Percentiles rank a stretch among this genome's conserved stretches.
Evolutionary conservation across 2,113 vertebrate species (phyloP).

Genomic region (Dendropsophus ebraccatus): DNA sequence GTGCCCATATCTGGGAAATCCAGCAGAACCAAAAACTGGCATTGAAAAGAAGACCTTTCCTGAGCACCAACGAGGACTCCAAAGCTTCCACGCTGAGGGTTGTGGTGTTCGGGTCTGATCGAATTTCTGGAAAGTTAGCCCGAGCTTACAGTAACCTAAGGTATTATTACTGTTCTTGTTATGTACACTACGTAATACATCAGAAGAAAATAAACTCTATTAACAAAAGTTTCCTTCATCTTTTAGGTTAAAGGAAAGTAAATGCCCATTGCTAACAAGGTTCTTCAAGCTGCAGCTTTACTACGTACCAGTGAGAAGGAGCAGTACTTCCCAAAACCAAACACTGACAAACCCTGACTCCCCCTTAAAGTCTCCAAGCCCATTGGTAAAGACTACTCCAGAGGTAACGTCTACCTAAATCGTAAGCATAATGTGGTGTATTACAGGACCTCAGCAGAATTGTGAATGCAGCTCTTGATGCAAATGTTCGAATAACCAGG

Average conservation of each 20-base stretch:
- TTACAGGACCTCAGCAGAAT: neutral
- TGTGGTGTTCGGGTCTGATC: conserved; percentile 92
- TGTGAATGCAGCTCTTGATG: neutral
- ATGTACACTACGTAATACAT: neutral
- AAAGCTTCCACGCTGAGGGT: conserved; percentile 82
- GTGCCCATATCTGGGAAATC: conserved; percentile 62
- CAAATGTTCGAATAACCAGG: neutral
- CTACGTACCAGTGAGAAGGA: conserved; percentile 87
- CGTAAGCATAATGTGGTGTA: neutral
- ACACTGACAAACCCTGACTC: conserved; percentile 56
- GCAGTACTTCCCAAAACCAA: conserved; percentile 52
- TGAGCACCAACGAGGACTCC: conserved; percentile 85
- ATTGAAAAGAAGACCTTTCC: conserved; percentile 84
- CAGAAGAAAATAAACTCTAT: neutral
- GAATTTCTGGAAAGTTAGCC: conserved; percentile 91
- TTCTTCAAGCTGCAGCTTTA: conserved; percentile 92
- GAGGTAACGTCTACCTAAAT: neutral
- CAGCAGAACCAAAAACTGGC: conserved; percentile 65
- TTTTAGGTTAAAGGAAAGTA: conserved; percentile 79
- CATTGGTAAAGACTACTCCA: neutral
- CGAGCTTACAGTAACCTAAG: conserved; percentile 88
- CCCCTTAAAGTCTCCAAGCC: conserved; percentile 40
- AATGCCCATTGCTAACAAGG: conserved; percentile 81
- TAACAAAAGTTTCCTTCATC: neutral
- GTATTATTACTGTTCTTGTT: conserved; percentile 58